These are phyloP conservation scores for Poecile montanus DNA, from an alignment of 2,797 vertebrate genomes.

Conservation along the genomic window DNA sequence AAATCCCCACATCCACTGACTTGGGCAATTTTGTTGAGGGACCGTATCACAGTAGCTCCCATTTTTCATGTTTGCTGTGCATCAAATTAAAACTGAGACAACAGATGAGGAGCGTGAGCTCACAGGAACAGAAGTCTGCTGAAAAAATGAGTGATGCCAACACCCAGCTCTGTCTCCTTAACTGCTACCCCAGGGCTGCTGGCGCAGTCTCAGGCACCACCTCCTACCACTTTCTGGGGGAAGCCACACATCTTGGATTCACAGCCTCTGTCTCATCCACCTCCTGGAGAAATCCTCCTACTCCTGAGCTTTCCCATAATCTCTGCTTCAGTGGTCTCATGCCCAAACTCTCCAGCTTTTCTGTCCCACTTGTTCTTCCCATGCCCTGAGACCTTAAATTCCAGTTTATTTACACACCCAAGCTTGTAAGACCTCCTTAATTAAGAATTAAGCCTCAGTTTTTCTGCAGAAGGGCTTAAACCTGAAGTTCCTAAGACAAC, in stretches of 20 bases:
- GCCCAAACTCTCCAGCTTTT: neutral
- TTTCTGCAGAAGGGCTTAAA: neutral
- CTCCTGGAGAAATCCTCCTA: neutral
- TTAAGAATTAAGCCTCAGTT: neutral
- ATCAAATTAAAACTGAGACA: neutral
- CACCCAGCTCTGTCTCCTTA: neutral
- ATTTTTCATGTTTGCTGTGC: neutral
- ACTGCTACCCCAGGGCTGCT: neutral
- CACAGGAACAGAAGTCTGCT: neutral
- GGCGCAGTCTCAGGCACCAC: neutral
- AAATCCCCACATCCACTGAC: neutral
- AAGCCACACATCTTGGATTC: neutral
- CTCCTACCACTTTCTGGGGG: accelerated
- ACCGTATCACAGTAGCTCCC: neutral
- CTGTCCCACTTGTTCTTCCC: neutral
- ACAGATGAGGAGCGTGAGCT: neutral
- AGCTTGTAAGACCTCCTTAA: neutral
- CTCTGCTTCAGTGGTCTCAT: neutral
- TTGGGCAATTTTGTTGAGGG: neutral
- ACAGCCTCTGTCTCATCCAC: neutral
- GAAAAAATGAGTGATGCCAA: neutral
- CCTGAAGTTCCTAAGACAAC: neutral
- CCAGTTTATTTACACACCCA: neutral
- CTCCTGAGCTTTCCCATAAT: neutral
- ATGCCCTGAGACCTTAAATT: neutral